Base-by-base conservation (phyloP, 2,888 invertebrate genomes). In the Heliothis peltigera region DNA sequence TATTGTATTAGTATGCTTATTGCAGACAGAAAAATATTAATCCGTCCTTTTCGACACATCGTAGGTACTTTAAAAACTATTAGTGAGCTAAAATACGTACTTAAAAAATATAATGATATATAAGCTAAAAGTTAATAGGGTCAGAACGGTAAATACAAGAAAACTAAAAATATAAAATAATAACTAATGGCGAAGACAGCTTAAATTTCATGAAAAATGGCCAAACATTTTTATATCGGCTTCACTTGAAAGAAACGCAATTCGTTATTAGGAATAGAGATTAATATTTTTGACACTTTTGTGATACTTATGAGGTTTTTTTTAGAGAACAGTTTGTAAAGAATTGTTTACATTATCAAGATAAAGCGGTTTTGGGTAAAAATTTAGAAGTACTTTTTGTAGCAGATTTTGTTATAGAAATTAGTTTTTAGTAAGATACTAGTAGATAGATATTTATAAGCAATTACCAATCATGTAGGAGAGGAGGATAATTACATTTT, bases 181-280 rank as follows among this genome's bases (percentile, higher is more conserved):
- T 80, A 79, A 80, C 49, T 65, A 73, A 79, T 79, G 73, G 81
- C 32, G 79, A 8, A 56, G 79, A 79, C 81, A 78, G 81, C 81
- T 79, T 79, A 80, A 59, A 70, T 52, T 58, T 39, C 44, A 35
- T 79, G 79, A 79, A 51, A 68, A 70, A 79, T 79, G 68, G 52
- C 59, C 22, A 42, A 61, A 62, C 52, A 78, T 78, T 80, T 79
- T 69, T 80, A 76, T 54, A 70, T 73, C 79, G 79, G 81, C 68
- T 70, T 49, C 39, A 68, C 61, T 68, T 59, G 55, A 78, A 75
- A 78, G 75, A 64, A 64, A 73, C 64, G 48, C 70, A 65, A 75
- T 82, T 75, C 72, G 63, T 82, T 76, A 75, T 60, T 80, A 64
- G 44, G 56, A 72, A 57, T 59, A 25, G 58, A 61, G 67, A 76